Base-by-base conservation (phyloP, 1,140 invertebrate species). In the Pachyrhynchus sulphureomaculatus region DNA sequence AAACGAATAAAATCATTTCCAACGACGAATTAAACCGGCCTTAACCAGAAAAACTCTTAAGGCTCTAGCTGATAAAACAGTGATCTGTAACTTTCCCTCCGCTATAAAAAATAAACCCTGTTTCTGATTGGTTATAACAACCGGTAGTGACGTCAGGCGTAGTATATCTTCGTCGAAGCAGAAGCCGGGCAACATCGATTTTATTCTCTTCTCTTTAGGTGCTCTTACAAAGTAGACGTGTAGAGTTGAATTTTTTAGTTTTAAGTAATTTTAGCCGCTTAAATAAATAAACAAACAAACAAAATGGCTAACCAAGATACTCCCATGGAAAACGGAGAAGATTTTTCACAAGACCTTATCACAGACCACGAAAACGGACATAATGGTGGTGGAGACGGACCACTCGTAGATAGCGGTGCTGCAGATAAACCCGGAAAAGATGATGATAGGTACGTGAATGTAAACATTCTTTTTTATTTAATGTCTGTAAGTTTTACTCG, bases 391-490 rank as follows among this genome's bases (percentile, higher is more conserved):
- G 83, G 82, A 69, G 84, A 82, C 70, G 84, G 83, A 71, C 78
- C 75, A 56, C 79, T 78, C 55, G 78, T 81, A 66, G 82, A 86
- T 69, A 81, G 82, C 76, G 84, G 84, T 64, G 82, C 83, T 77
- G 81, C 82, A 17, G 82, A 84, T 75, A 81, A 82, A 52, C 84
- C 85, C 32, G 85, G 85, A 73, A 83, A 85, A 72, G 86, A 87
- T 79, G 86, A 88, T 79, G 86, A 88, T 81, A 87, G 86, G 86
- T 88, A 86, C 72, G 73, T 70, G 49, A n/a, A n/a, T n/a, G n/a
- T n/a, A n/a, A n/a, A n/a, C n/a, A n/a, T n/a, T n/a, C n/a, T n/a
- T 44, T 47, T 18, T 26, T 26, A 9, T 61, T 29, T 29, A 26
- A 61, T 62, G 57, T 60, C 34, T 24, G 4, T 20, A 15, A 39